Evolutionary conservation across 2,113 vertebrate species (phyloP), one percentile per base, ranked within the genome.

Genomic region (Pseudolaguvia tuberculata): DNA sequence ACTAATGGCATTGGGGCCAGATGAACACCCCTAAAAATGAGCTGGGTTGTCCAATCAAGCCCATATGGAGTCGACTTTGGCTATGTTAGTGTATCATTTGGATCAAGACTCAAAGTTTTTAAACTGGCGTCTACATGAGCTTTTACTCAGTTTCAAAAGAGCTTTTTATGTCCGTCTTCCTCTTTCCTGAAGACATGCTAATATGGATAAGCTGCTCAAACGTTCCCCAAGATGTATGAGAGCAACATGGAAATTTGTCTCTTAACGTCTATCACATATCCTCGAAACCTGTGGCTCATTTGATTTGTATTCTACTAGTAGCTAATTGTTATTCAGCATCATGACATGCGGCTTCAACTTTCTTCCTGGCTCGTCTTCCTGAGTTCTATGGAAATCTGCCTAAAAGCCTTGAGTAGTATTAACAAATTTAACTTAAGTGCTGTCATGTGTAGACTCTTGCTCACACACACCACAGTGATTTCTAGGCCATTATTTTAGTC

Each of bases 401-500:
- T 27, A 5, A 11, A 13, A 42, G 39, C 39, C 29, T 17, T 35
- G 27, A 59, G 27, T 17, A 29, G 56, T 1, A 31, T 35, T 59
- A 20, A 31, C 27, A 59, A 3, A 20, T 35, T 23, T 21, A 39
- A 20, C 31, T 62, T 62, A 6, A 61, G 29, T 18, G 6, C 10
- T 31, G 31, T 21, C n/a, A 12, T 11, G 11, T 65, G 20, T 39
- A 65, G n/a, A 45, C 61, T 2, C n/a, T 23, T 13, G 14, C 21
- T 61, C 50, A 25, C 25, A 42, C 21, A 29, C 27, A 48, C 25
- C 29, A 73, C 29, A 8, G 50, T 53, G 72, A 29, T 55, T 45
- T 65, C 50, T 45, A 65, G 50, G 72, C 25, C 50, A 29, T 35
- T 72, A 61, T 73, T 63, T 63, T 42, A 45, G 27, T 66, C 72